Conservation (phyloP, 2,888 invertebrate species). For the Strigamia maritima region DNA sequence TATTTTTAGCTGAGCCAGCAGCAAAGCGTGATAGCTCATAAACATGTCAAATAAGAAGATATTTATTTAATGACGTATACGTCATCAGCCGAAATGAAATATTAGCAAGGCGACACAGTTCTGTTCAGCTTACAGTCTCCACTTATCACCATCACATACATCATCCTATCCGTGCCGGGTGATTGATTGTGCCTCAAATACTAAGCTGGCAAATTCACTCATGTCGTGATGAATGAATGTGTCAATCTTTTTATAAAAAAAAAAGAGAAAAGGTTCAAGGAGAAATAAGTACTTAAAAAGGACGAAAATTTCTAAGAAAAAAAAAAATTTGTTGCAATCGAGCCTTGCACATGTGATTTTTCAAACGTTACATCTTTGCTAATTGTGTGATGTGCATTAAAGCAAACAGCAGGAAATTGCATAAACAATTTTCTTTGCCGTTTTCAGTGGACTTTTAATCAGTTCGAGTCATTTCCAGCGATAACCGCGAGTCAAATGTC, state of each 20-base stretch:
- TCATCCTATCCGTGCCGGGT: constrained; percentile 31
- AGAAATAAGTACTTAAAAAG: not conserved
- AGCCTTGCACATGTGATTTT: not conserved
- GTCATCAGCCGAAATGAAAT: constrained; percentile 29
- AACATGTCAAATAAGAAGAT: constrained; percentile 18
- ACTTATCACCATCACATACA: constrained; percentile 32
- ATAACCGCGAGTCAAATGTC: too few relatives aligned
- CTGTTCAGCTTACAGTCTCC: constrained; percentile 34
- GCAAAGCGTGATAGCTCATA: constrained; percentile 2
- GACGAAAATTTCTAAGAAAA: not conserved
- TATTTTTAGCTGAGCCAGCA: constrained; percentile 18
- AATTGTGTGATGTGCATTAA: too few relatives aligned
- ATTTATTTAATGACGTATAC: constrained; percentile 31
- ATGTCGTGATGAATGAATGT: constrained; percentile 32
- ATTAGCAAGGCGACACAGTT: constrained; percentile 28
- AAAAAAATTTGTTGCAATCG: not conserved
- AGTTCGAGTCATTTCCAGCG: too few relatives aligned
- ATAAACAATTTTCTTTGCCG: too few relatives aligned
- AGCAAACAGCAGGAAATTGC: too few relatives aligned
- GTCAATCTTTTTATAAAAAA: constrained; percentile 31
- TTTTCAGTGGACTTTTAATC: too few relatives aligned
- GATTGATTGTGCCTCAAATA: constrained; percentile 34
- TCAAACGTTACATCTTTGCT: too few relatives aligned
- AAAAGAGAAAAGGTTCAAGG: not conserved
- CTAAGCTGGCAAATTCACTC: constrained; percentile 34